Base-by-base conservation (phyloP, 1,140 invertebrate species). In the Papilio xuthus region DNA sequence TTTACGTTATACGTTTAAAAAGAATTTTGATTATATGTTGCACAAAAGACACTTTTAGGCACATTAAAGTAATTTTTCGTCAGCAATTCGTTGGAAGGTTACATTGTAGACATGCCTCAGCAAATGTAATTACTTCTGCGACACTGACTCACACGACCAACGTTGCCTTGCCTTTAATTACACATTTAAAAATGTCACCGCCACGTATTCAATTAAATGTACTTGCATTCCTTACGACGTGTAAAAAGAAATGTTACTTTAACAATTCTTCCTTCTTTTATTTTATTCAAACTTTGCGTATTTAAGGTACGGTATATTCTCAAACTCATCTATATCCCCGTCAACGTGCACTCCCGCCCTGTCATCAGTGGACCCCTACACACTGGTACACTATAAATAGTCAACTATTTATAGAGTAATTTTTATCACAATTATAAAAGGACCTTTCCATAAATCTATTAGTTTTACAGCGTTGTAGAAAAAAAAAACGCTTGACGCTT, bases 111-210 rank as follows among this genome's bases (percentile, higher is more conserved):
- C 71, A 73, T 73, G 44, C 42, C 42, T 73, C 42, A 12, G 12
- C n/a, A 73, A 73, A 47, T 44, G 42, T 73, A 73, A 73, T 73
- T 73, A 50, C 42, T 73, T 71, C n/a, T 23, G 42, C 41, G 71
- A 44, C 70, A 20, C 9, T 47, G 70, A 44, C 70, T 72, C 70
- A 72, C 70, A 44, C 42, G 42, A 10, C 20, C n/a, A 20, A 71
- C 69, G 32, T n/a, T n/a, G n/a, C n/a, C n/a, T 71, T 32, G 32
- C 37, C 41, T 23, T 23, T 26, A 42, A 72, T 72, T 72, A 23
- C 13, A 26, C 69, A 47, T 72, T 72, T 72, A 44, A 72, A 72
- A 72, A 72, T 53, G 70, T 72, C 70, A 44, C 18, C 41, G 6
- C 41, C 70, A 23, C 41, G 41, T 20, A 23, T 41, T 72, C 20